Base-by-base conservation (phyloP, 1,140 invertebrate genomes). In the Phymorhynchus buccinoides region DNA sequence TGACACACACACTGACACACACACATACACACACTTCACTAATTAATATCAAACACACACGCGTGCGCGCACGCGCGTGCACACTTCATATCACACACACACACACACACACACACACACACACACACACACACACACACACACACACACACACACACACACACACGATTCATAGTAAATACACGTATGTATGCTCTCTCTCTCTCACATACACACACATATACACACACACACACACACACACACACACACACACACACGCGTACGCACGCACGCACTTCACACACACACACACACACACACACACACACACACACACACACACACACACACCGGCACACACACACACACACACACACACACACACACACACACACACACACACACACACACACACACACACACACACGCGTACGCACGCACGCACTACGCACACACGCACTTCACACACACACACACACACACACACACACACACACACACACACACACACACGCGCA, bases 211-310 rank as follows among this genome's bases (percentile, higher is more conserved):
- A 75, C 37, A 39, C 71, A 39, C 4, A 75, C 71, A 75, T 35
- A 75, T 6, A 77, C 75, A 41, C 37, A 42, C 14, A 77, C 75
- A 77, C 75, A 42, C 12, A 42, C 79, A 81, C 39, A 77, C 75
- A 77, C 39, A 77, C 75, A 77, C 39, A 77, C 75, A 77, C 39
- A 77, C 75, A 77, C 39, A 77, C 75, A 77, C 39, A 77, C 39
- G 16, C 39, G 16, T 32, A 71, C n/a, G 35, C n/a, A 71, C 30
- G 37, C 42, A 56, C 42, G 37, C 35, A 77, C 35, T n/a, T n/a
- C n/a, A 77, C 35, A 77, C 30, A 71, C 30, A 71, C 30, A 71
- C 30, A 71, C 30, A 71, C 30, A 71, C 30, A 71, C 30, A 66
- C 9, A 66, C 9, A 66, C 9, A 66, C 3, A 27, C 3, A 66